Evolutionary conservation across 2,113 vertebrate genomes (phyloP).

Genomic region (Elanoides forficatus): DNA sequence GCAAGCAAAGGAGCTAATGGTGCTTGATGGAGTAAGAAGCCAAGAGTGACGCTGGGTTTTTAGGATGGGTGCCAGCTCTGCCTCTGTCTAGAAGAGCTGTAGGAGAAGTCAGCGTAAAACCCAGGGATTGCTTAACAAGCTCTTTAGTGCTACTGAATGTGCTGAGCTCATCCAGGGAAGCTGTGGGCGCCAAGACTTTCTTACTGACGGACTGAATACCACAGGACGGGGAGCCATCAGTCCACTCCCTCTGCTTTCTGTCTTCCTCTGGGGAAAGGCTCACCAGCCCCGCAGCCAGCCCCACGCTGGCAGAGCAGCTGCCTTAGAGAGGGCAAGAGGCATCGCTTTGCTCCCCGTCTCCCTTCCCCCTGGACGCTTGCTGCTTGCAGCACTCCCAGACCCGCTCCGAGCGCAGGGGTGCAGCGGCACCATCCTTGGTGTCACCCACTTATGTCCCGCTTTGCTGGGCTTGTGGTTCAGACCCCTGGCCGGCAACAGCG

Average conservation of each 20-base stretch:
- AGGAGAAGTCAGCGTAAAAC: background rate
- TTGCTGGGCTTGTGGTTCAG: fast-evolving
- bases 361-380: background rate
- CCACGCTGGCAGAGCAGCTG: background rate
- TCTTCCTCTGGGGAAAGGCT: background rate
- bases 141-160: background rate
- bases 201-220: fast-evolving
- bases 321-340: background rate
- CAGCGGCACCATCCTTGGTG: fast-evolving
- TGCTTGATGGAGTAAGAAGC: background rate
- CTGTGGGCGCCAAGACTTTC: fast-evolving
- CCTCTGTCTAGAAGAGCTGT: background rate
- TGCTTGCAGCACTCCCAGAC: background rate
- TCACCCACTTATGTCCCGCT: fast-evolving
- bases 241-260: background rate
- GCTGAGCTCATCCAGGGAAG: background rate
- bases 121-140: background rate
- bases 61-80: conserved; percentile 1
- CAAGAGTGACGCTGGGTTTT: background rate
- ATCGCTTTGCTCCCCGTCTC: fast-evolving
- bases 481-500: fast-evolving
- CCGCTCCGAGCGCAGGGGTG: fast-evolving
- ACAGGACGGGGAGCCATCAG: fast-evolving
- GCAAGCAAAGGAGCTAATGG: fast-evolving
- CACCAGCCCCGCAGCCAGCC: background rate